phyloP scores from a whole-genome alignment of 2,113 vertebrate genomes.

The Myanophis thanlyinensis region DNA sequence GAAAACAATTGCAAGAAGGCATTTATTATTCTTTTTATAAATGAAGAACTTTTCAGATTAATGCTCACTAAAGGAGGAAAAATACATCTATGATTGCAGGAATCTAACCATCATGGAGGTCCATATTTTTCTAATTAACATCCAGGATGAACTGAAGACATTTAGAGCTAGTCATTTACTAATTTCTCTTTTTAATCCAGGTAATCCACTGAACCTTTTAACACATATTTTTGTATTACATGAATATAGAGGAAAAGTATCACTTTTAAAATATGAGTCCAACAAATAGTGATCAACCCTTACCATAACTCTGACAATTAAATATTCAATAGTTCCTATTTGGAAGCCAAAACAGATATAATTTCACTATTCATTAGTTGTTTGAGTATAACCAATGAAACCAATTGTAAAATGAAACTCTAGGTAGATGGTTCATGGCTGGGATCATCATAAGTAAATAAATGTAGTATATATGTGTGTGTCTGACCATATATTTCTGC shows the following conservation, averaged over 20 bases:
- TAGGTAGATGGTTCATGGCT: slow-evolving; percentile 56
- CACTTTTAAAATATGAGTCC: slow-evolving; percentile 46
- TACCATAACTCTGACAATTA: slow-evolving; percentile 52
- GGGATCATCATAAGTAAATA: slow-evolving; percentile 67
- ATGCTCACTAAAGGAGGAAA: not conserved
- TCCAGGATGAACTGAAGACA: not conserved
- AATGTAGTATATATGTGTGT: slow-evolving; percentile 55
- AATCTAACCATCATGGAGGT: not conserved
- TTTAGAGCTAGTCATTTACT: slow-evolving; percentile 30
- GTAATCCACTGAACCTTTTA: slow-evolving; percentile 45
- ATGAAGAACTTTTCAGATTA: not conserved
- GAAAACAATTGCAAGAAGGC: not conserved
- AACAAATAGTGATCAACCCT: slow-evolving; percentile 59
- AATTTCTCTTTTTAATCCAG: slow-evolving; percentile 45
- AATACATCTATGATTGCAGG: not conserved
- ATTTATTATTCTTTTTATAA: not conserved
- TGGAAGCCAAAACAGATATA: slow-evolving; percentile 68
- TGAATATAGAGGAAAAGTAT: slow-evolving; percentile 46
- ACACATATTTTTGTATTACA: slow-evolving; percentile 33
- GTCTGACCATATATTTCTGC: slow-evolving; percentile 48
- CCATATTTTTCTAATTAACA: slow-evolving; percentile 37
- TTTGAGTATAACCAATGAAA: slow-evolving; percentile 66
- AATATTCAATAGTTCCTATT: slow-evolving; percentile 63
- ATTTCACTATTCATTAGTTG: slow-evolving; percentile 66
- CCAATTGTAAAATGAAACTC: slow-evolving; percentile 63